Percentiles rank a stretch among this genome's conserved stretches.
phyloP scores from a whole-genome alignment of 2,113 vertebrate genomes.

The Myotis brandtii region DNA sequence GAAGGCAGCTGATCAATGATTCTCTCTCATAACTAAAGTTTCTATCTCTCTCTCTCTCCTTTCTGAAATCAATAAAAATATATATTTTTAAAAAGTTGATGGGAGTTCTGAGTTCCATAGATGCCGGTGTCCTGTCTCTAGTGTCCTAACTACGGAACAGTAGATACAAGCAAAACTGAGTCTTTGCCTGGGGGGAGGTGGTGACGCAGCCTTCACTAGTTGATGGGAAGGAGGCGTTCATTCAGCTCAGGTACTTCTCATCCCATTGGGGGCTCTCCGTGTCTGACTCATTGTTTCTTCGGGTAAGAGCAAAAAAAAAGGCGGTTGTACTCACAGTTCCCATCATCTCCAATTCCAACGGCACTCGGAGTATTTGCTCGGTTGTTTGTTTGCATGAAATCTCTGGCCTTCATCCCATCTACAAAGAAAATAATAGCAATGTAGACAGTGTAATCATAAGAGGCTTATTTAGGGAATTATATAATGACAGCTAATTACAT shows the following conservation, averaged over 20 bases:
- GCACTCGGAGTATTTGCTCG: constrained; percentile 46
- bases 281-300: constrained; percentile 76
- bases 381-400: constrained; percentile 18
- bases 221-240: constrained; percentile 52
- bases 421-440: constrained; percentile 50
- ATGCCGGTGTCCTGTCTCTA: constrained; percentile 12
- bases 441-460: neutral
- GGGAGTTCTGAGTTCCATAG: neutral
- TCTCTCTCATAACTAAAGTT: too few species aligned
- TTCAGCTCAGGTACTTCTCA: constrained; percentile 64
- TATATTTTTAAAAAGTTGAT: too few species aligned
- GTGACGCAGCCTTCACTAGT: constrained; percentile 72
- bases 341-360: constrained; percentile 56
- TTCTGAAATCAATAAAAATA: too few species aligned
- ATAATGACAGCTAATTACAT: constrained; percentile 23
- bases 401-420: constrained; percentile 13
- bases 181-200: constrained; percentile 20
- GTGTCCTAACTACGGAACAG: constrained; percentile 73
- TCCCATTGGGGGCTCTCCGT: neutral
- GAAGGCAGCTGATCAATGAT: too few species aligned
- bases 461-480: neutral
- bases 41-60: too few species aligned
- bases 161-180: constrained; percentile 69
- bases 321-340: constrained; percentile 27
- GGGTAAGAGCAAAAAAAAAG: constrained; percentile 60